Percentiles rank a stretch among this genome's conserved stretches.
Conservation (phyloP, 23 tunicate species). For the Phallusia fumigata region DNA sequence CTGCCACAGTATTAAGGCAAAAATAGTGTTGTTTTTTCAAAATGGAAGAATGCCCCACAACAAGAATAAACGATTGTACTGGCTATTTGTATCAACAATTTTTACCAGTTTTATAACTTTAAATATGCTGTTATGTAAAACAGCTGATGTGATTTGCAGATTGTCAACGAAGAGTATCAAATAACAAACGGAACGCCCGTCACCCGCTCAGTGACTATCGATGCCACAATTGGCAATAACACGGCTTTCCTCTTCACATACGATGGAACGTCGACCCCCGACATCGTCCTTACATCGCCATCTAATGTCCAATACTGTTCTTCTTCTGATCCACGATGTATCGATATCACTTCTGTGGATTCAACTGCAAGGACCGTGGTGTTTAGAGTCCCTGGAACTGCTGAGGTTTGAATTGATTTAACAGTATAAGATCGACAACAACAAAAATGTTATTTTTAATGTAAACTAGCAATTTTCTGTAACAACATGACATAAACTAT, state of each 20-base stretch:
- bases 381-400: background rate
- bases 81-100: background rate
- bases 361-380: background rate
- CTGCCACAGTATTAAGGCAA: no score
- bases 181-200: background rate
- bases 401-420: background rate
- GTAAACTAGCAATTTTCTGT: no score
- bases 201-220: background rate
- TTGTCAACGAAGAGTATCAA: background rate
- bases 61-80: background rate
- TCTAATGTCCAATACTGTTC: background rate
- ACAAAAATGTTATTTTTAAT: no score
- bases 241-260: background rate
- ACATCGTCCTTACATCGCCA: background rate
- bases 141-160: background rate
- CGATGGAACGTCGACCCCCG: background rate
- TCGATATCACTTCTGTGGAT: background rate
- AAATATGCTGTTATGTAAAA: no score
- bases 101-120: no score
- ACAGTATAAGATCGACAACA: no score
- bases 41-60: background rate
- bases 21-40: background rate
- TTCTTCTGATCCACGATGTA: background rate
- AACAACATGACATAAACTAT: no score
- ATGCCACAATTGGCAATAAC: background rate